These are phyloP conservation scores for Hermaeophaga mercurialis DNA, from an alignment of 2,888 invertebrate genomes.

Conservation along the genomic window DNA sequence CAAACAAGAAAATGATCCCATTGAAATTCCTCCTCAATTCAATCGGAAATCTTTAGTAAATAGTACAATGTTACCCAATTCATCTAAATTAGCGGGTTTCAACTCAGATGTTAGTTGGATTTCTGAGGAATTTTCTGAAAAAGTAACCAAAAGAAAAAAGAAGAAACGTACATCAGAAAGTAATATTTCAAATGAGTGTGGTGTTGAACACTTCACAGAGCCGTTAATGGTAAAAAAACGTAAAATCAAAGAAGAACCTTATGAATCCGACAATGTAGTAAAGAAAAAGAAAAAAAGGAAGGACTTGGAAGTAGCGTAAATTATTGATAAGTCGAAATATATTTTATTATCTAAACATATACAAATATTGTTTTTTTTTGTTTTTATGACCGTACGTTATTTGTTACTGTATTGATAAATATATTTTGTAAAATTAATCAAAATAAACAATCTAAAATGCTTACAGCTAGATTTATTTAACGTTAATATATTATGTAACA, in stretches of 20 bases:
- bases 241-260: conserved; percentile 4
- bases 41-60: background rate
- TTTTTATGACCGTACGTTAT: no score
- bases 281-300: conserved; percentile 21
- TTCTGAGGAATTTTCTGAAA: background rate
- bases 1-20: background rate
- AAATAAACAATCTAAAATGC: no score
- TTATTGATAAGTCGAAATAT: no score
- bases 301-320: background rate
- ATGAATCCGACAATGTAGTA: background rate
- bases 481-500: no score
- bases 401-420: no score
- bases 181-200: background rate
- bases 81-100: background rate
- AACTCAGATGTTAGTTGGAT: conserved; percentile 4
- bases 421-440: no score
- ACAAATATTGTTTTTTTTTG: no score
- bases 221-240: background rate
- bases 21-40: background rate
- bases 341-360: no score
- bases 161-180: background rate
- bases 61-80: conserved; percentile 10
- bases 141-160: background rate
- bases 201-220: background rate
- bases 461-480: no score